Percentiles rank a stretch among this genome's conserved stretches.
These are phyloP conservation scores for Eutolmus rufibarbis DNA, from an alignment of 2,888 invertebrate species.

Conservation along the genomic window DNA sequence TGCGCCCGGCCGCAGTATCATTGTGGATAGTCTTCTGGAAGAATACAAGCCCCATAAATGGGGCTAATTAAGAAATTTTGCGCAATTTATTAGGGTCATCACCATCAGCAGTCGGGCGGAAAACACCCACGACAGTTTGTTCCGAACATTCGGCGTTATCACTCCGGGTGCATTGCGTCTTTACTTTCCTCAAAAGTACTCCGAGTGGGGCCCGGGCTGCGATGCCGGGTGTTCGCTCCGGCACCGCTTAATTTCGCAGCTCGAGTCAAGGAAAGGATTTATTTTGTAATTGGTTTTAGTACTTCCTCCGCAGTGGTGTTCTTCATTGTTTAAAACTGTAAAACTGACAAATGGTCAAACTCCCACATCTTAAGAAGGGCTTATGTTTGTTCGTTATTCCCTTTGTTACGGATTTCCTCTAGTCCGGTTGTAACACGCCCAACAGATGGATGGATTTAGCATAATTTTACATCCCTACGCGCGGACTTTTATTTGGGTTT, in stretches of 20 bases:
- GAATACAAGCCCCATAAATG: constrained; percentile 10
- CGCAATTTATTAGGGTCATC: constrained; percentile 23
- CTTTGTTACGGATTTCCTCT: background rate
- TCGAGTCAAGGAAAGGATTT: constrained; percentile 1
- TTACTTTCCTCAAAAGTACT: background rate
- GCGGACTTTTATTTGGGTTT: background rate
- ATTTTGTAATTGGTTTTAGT: constrained; percentile 17
- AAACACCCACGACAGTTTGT: constrained; percentile 34
- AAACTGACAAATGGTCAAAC: constrained; percentile 35
- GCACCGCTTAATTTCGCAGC: background rate
- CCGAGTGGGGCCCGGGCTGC: background rate
- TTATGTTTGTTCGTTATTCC: background rate
- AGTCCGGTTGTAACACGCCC: background rate
- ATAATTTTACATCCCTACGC: background rate
- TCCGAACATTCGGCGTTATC: constrained; percentile 20
- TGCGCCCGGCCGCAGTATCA: background rate
- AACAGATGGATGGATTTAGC: background rate
- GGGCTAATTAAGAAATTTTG: constrained; percentile 28
- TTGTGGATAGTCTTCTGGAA: background rate
- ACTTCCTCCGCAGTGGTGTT: background rate
- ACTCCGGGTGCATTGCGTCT: constrained; percentile 12
- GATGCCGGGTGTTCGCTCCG: background rate
- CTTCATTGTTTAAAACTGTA: constrained; percentile 17
- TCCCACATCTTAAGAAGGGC: background rate
- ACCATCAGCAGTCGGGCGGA: constrained; percentile 12